A percentile compares a stretch with the other conserved stretches of the same genome.
These are phyloP conservation scores for Leptodactylus fuscus DNA, from an alignment of 2,113 vertebrate genomes.

Conservation along the genomic window DNA sequence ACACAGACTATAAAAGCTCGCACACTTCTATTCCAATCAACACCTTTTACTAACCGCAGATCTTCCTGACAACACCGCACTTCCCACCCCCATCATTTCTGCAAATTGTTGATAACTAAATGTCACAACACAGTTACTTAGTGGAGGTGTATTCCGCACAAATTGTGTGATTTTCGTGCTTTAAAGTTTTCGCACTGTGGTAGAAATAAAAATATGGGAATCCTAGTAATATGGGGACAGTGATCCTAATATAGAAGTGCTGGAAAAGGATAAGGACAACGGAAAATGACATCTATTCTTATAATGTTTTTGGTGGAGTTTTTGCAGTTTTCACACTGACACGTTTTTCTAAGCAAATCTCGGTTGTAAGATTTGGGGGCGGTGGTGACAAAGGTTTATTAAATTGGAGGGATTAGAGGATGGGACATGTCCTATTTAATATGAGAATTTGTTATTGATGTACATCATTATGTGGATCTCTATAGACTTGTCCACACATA, in stretches of 20 bases:
- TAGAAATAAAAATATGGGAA: background rate
- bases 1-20: background rate
- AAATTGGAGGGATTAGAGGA: too few species aligned
- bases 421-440: too few species aligned
- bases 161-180: background rate
- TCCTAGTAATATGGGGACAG: background rate
- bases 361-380: too few species aligned
- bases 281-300: too few species aligned
- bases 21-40: conserved; percentile 10
- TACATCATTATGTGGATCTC: too few species aligned
- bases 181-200: background rate
- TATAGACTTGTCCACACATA: too few species aligned
- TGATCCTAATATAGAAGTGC: background rate
- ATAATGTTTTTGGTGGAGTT: too few species aligned
- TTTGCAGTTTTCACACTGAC: too few species aligned
- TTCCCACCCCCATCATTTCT: conserved; percentile 10
- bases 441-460: too few species aligned
- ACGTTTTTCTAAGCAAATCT: too few species aligned
- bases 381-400: too few species aligned
- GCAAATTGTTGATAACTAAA: conserved; percentile 1
- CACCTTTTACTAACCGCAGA: background rate
- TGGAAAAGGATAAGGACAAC: too few species aligned
- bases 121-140: conserved; percentile 28
- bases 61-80: background rate
- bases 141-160: conserved; percentile 17